A percentile compares a stretch with the other conserved stretches of the same genome.
phyloP scores from a whole-genome alignment of 2,113 vertebrate species.

The Rissa tridactyla region DNA sequence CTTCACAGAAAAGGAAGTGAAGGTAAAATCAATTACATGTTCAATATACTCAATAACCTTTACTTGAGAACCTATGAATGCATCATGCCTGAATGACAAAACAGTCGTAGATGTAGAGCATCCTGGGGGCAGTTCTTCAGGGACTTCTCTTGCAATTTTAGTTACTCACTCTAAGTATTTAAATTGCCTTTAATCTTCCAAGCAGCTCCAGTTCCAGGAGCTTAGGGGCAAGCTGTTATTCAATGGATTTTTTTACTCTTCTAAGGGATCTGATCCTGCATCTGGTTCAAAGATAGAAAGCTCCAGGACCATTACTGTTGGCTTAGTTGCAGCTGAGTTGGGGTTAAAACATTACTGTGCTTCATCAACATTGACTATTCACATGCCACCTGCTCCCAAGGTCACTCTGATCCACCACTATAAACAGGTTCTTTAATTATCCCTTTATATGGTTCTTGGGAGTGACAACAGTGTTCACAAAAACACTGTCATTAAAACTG shows the following conservation, averaged over 20 bases:
- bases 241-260: neutral
- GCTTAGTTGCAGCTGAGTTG: neutral
- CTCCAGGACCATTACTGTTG: neutral
- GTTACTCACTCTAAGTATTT: neutral
- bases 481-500: neutral
- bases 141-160: neutral
- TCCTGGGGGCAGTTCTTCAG: neutral
- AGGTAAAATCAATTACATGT: neutral
- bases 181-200: neutral
- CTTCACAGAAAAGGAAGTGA: neutral
- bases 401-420: neutral
- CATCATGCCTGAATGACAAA: neutral
- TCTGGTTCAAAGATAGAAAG: neutral
- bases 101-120: neutral
- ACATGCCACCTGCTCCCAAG: neutral
- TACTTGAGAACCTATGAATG: neutral
- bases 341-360: neutral
- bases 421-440: neutral
- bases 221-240: neutral
- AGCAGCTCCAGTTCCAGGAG: neutral
- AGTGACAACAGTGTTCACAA: neutral
- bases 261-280: neutral
- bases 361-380: neutral
- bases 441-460: neutral
- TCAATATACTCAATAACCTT: neutral